Conservation (phyloP, 2,888 invertebrate species). For the Caenorhabditis uteleia region DNA sequence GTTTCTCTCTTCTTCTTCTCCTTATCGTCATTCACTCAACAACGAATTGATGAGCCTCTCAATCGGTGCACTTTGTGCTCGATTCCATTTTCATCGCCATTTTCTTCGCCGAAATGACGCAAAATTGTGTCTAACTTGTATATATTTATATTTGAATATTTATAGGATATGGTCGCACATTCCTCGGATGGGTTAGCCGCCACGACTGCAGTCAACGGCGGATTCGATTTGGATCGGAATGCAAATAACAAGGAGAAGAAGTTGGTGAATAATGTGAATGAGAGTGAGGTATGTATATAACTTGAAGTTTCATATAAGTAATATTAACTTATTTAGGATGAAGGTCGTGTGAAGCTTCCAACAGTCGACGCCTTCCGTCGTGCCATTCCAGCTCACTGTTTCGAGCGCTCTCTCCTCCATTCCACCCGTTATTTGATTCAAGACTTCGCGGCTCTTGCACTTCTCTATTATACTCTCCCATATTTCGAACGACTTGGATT, state of each 20-base stretch:
- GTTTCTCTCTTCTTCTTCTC: no score
- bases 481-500: conserved; percentile 46
- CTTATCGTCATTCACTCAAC: no score
- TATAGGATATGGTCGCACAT: conserved; percentile 47
- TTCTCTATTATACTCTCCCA: conserved; percentile 49
- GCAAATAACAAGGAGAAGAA: background rate
- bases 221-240: background rate
- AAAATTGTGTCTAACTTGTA: no score
- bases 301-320: background rate
- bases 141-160: no score
- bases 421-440: conserved; percentile 58
- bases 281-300: background rate
- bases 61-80: no score
- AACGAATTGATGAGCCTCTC: no score
- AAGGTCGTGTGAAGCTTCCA: conserved; percentile 43
- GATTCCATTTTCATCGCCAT: no score
- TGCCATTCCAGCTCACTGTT: conserved; percentile 64
- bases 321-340: conserved; percentile 8
- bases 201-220: conserved; percentile 32
- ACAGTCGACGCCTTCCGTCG: conserved; percentile 59
- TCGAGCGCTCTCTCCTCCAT: conserved; percentile 56
- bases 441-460: conserved; percentile 45
- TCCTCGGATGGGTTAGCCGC: conserved; percentile 47
- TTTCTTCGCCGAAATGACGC: no score
- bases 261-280: background rate